Evolutionary conservation across 2,113 vertebrate species (phyloP), one percentile per base, ranked within the genome.

Genomic region (Canis aureus): DNA sequence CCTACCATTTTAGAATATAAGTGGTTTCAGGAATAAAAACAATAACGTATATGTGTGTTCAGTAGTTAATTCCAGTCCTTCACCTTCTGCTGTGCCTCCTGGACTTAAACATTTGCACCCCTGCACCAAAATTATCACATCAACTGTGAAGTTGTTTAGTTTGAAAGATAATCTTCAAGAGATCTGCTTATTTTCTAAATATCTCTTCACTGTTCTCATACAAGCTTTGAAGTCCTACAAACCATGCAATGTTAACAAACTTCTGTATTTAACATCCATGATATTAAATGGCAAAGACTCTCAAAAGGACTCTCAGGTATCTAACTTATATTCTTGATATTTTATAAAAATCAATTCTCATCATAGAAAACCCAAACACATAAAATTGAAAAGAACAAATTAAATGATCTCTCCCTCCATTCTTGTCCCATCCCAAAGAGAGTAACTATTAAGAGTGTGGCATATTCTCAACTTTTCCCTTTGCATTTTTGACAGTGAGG

Each of bases 171-270:
- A 35, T 83, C 43, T 91, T 91, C n/a, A 51, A 43, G 38, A 86
- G 38, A 74, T 90, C 29, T 93, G 23, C 69, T 55, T 92, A 49
- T 62, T 95, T 96, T 76, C 38, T 80, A 78, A 96, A 89, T 25
- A 10, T 27, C 23, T 81, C 25, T 90, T 86, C 38, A 43, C 5
- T 25, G 43, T 11, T 16, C 93, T 86, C 81, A 67, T 5, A 17
- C n/a, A 83, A 92, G 25, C 1, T 60, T 38, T 2, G 1, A 74
- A 89, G 73, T 73, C 67, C 57, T 49, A 8, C 55, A 94, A 92
- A 85, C 49, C 32, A 80, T 12, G 59, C 25, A 66, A 49, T 13
- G 20, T 92, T 57, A 66, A 64, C 35, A 91, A 51, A 84, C 29
- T 57, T 22, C 88, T 8, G 69, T 79, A 29, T 66, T 60, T 53